phyloP scores from a whole-genome alignment of 2,888 invertebrate genomes.

The Crossocerus cetratus region DNA sequence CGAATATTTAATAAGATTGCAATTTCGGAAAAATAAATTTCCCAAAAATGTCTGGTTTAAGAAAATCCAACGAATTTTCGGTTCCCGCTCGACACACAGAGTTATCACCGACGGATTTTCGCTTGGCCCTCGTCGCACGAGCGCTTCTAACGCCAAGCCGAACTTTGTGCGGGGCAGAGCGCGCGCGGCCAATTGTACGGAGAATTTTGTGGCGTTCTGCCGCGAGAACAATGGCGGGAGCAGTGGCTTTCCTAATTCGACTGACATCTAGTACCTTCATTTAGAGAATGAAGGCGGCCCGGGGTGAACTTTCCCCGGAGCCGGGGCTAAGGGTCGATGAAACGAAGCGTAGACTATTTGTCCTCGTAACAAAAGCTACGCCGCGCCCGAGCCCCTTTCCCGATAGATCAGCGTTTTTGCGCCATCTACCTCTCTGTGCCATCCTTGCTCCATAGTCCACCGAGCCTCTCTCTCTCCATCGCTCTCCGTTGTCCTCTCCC shows the following conservation, averaged over 20 bases:
- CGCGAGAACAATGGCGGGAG: conserved; percentile 21
- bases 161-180: neutral
- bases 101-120: neutral
- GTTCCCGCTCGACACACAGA: conserved; percentile 2
- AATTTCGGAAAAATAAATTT: neutral
- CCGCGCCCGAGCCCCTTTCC: neutral
- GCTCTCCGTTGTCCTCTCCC: neutral
- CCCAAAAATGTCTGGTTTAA: neutral
- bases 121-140: neutral
- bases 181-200: conserved; percentile 23
- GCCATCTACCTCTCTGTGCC: neutral
- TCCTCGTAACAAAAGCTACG: neutral
- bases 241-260: conserved; percentile 27
- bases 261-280: conserved; percentile 29
- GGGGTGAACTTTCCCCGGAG: conserved; percentile 15
- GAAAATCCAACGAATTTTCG: neutral
- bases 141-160: neutral
- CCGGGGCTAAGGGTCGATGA: conserved; percentile 34
- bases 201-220: conserved; percentile 27
- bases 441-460: neutral
- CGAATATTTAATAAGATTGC: neutral
- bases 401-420: conserved; percentile 5
- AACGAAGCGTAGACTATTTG: conserved; percentile 18
- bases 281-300: conserved; percentile 14
- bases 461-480: neutral